Base-by-base conservation (phyloP, 2,797 vertebrate genomes). In the Heliangelus exortis region DNA sequence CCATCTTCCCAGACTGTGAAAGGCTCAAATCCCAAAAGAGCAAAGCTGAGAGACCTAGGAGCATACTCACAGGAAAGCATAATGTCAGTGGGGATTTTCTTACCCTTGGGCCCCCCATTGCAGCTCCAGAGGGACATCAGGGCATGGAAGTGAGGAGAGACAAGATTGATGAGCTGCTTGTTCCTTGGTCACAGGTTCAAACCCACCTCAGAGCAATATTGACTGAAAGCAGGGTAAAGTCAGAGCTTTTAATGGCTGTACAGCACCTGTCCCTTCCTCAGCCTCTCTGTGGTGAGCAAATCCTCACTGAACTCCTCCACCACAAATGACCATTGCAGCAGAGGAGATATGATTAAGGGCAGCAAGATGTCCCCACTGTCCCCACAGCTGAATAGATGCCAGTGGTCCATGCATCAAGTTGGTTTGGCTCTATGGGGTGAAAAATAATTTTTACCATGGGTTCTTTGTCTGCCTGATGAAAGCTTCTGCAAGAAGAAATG, bases 341-440 rank as follows among this genome's bases (percentile, higher is more conserved):
- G 15, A 55, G 66, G 53, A 65, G n/a, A 58, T 41, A 6, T 31
- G 59, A 66, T 29, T 13, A 21, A 72, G 67, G 90, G 31, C n/a
- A 57, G 33, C 23, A 41, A 62, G 36, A 73, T 0, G 1, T 41
- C 58, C 33, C 57, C 7, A 2, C 10, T 73, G 33, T 43, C 6
- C 80, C 45, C 12, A 31, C 28, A 34, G 25, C 34, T 47, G 36
- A n/a, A 41, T 3, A 12, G 25, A 31, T 43, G 17, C 8, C 51
- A 9, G 6, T 2, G 34, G 47, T n/a, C 29, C 14, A 2, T 19
- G 36, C 67, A 18, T 48, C 0, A 0, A 48, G n/a, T 25, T n/a
- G 41, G 11, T 47, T 87, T 54, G 62, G 8, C 45, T 89, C 10
- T 17, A 3, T 11, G 50, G 31, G n/a, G 8, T 72, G 33, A 43